Evolutionary conservation across 2,797 vertebrate genomes (phyloP), one percentile per base, ranked within the genome.

Genomic region (Scomberomorus guttatus): DNA sequence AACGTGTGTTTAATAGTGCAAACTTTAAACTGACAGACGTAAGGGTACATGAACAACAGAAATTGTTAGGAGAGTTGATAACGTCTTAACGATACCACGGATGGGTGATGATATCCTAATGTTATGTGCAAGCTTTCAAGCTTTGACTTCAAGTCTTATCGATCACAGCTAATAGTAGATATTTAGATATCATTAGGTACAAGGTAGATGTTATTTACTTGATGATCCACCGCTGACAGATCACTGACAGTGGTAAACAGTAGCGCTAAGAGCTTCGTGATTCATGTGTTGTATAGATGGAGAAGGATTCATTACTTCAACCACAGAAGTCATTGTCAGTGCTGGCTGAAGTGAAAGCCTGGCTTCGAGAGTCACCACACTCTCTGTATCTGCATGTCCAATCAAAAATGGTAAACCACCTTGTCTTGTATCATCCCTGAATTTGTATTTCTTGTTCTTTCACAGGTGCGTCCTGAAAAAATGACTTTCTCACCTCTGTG

Each of bases 401-500:
- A 3, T 29, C 13, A 48, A 58, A 52, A 13, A 32, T 1, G 2
- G 11, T 7, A 54, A 55, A 58, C 32, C 11, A 61, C 56, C 1
- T 14, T 3, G 1, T 44, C 3, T 7, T 70, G 1, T 58, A 10
- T 63, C 44, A 12, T 37, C 0, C 11, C 3, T 58, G 5, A 58
- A 18, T 48, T 18, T 6, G 15, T 48, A 17, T 79, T 78, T 62
- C 57, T 72, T 54, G 76, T 66, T 61, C 79, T 75, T 55, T 77
- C 22, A 48, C 83, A 94, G 92, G 72, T 80, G 73, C 86, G 58
- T 48, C 65, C 59, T 70, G 66, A 78, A 82, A 78, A 82, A 83
- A 93, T 92, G 71, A 76, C 72, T 71, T 62, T 60, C 67, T 71
- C 83, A 59, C 83, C 57, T 48, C 76, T 77, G 83, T 86, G 72